Conservation (phyloP, 2,888 invertebrate species). For the Tetropium fuscum region DNA sequence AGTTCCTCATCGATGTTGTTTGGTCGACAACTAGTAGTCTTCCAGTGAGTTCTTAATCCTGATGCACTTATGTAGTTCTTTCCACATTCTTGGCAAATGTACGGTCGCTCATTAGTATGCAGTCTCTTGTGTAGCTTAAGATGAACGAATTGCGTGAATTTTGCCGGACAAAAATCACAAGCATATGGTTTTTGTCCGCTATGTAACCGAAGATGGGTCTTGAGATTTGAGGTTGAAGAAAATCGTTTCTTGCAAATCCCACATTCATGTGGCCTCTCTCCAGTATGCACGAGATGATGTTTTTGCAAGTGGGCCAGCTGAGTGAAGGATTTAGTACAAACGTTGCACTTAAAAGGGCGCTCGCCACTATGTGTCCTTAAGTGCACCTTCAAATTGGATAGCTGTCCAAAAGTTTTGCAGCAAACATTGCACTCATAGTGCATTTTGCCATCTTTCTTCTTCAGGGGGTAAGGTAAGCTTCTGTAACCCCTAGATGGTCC, state of each 20-base stretch:
- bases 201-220: slow-evolving; percentile 96
- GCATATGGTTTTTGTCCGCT: slow-evolving; percentile 96
- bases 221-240: slow-evolving; percentile 97
- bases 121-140: slow-evolving; percentile 95
- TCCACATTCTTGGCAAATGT: slow-evolving; percentile 96
- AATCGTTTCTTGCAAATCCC: slow-evolving; percentile 98
- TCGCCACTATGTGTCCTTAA: slow-evolving; percentile 98
- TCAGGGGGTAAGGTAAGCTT: slow-evolving; percentile 94
- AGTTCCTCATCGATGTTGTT: slow-evolving; percentile 91
- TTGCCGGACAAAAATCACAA: slow-evolving; percentile 96
- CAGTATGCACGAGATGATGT: slow-evolving; percentile 98
- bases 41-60: slow-evolving; percentile 94
- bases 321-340: slow-evolving; percentile 97
- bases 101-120: slow-evolving; percentile 97
- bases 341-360: slow-evolving; percentile 96
- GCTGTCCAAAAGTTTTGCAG: slow-evolving; percentile 97
- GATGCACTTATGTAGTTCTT: slow-evolving; percentile 98
- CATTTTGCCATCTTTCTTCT: slow-evolving; percentile 99
- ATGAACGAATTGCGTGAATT: slow-evolving; percentile 99
- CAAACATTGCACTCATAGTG: slow-evolving; percentile 99
- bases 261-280: slow-evolving; percentile 98
- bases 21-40: slow-evolving; percentile 93
- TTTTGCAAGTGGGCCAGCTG: slow-evolving; percentile 98
- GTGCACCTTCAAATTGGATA: slow-evolving; percentile 98
- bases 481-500: slow-evolving; percentile 88